Evolutionary conservation across 2,113 vertebrate species (phyloP).

Genomic region (Apus apus): DNA sequence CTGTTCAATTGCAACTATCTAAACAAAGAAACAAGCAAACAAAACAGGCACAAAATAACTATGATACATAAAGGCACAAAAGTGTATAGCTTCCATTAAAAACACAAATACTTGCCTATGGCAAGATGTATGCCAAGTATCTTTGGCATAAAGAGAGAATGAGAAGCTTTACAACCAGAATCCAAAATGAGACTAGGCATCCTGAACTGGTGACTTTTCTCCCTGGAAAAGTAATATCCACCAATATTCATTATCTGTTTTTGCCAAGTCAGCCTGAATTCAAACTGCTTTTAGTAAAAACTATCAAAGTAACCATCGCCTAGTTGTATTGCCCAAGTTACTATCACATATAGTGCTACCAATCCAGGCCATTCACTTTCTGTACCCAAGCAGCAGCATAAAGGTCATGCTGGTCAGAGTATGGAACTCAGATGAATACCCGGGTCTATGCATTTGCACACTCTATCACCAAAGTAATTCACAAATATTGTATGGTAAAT

Average conservation of each 20-base stretch:
- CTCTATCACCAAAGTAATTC: neutral
- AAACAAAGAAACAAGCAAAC: neutral
- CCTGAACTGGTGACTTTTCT: neutral
- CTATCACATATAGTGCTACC: neutral
- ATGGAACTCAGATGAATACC: neutral
- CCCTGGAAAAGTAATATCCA: neutral
- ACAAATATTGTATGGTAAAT: neutral
- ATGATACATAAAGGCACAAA: neutral
- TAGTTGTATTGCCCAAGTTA: neutral
- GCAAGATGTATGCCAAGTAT: neutral
- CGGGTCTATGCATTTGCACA: neutral
- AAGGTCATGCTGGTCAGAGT: neutral
- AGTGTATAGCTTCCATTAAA: neutral
- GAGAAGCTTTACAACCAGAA: neutral
- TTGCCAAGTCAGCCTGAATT: neutral
- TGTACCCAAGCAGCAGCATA: neutral
- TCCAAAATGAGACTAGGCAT: neutral
- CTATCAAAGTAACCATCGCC: neutral
- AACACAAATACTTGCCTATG: neutral
- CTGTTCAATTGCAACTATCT: neutral
- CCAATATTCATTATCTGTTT: neutral
- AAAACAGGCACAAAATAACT: neutral
- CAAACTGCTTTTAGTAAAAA: neutral
- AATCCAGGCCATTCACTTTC: neutral
- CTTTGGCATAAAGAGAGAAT: rapidly evolving